Conservation (phyloP, 2,797 vertebrate genomes). For the Artibeus jamaicensis region DNA sequence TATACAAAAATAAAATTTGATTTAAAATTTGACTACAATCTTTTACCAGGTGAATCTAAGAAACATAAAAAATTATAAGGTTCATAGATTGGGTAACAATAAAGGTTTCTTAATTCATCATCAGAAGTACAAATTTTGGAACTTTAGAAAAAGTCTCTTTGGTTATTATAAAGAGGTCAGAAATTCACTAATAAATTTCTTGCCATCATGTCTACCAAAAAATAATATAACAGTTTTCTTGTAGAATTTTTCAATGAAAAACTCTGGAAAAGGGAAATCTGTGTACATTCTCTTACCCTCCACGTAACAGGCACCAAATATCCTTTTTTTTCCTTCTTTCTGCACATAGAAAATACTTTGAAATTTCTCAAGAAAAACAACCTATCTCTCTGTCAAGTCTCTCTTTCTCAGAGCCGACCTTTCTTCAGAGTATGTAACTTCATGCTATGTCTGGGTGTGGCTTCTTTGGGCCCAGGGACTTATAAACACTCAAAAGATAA, state of each 20-base stretch:
- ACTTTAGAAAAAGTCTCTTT: not conserved
- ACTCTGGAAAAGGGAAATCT: not conserved
- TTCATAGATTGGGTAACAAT: not conserved
- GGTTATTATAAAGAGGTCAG: not conserved
- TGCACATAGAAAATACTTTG: not conserved
- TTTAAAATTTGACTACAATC: not conserved
- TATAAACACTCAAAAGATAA: not conserved
- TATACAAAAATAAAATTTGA: not conserved
- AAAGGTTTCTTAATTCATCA: not conserved
- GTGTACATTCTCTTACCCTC: not conserved
- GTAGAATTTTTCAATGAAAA: not conserved
- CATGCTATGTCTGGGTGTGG: not conserved
- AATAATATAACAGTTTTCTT: not conserved
- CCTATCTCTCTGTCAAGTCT: not conserved
- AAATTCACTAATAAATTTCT: not conserved
- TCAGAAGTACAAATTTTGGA: not conserved
- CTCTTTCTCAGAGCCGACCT: not conserved
- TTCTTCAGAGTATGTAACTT: not conserved
- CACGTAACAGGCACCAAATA: not conserved
- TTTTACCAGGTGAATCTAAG: not conserved
- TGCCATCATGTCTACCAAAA: not conserved
- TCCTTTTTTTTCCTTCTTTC: not conserved
- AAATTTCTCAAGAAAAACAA: not conserved
- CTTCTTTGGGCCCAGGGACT: not conserved
- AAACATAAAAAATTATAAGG: not conserved